These are phyloP conservation scores for Hydractinia echinata DNA, from an alignment of 30 jellyfish, hydroid and myxozoan genomes.

Conservation along the genomic window DNA sequence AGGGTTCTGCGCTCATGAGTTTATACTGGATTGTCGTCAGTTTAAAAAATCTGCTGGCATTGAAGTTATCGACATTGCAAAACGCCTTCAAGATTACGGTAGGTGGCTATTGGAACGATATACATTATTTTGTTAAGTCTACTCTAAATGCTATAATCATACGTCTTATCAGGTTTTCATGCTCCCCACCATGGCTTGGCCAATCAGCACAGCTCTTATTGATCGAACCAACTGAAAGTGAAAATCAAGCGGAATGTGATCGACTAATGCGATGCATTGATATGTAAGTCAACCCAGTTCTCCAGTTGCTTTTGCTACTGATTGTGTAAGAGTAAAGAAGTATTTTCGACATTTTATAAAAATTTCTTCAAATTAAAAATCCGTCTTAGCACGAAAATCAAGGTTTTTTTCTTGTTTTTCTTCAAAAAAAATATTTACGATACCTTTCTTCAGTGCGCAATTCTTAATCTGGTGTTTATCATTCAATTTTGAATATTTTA, in stretches of 20 bases:
- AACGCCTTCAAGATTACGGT: conserved; percentile 94
- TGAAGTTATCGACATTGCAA: conserved; percentile 85
- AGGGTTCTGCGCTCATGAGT: conserved; percentile 97
- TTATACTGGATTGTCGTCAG: conserved; percentile 63
- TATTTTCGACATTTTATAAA: no score
- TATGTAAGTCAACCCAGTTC: conserved; percentile 48
- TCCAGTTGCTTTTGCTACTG: no score
- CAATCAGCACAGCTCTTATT: conserved; percentile 88
- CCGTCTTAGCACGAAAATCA: no score
- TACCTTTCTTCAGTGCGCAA: no score
- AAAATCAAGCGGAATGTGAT: conserved; percentile 93
- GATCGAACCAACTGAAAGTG: conserved; percentile 98
- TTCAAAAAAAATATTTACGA: no score
- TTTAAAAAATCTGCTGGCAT: conserved; percentile 78
- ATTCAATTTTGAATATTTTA: no score
- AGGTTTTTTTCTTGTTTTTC: no score
- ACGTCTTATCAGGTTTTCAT: conserved; percentile 66
- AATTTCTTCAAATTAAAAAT: no score
- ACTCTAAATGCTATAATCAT: background rate
- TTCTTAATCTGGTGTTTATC: no score
- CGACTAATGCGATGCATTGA: conserved; percentile 83
- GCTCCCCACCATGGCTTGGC: conserved; percentile 99
- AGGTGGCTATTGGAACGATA: background rate
- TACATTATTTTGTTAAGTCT: background rate
- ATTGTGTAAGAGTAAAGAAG: no score